Conservation (phyloP, 2,888 invertebrate species). For the Trisateles emortualis region DNA sequence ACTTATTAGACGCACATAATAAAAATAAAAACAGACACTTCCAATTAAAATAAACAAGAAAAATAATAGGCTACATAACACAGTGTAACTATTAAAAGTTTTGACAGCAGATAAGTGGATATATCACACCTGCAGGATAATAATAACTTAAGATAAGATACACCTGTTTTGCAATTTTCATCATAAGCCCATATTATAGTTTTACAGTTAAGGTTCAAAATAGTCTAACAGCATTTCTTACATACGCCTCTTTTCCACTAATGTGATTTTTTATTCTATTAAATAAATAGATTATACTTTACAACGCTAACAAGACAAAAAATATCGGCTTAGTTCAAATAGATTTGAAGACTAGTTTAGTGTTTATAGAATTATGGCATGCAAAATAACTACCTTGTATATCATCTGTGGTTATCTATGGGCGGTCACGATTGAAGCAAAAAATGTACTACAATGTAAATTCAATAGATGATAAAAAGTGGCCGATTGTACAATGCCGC, state of each 20-base stretch:
- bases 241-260: no score
- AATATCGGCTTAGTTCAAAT: constrained; percentile 57
- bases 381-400: constrained; percentile 46
- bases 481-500: constrained; percentile 34
- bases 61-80: constrained; percentile 35
- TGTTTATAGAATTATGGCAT: constrained; percentile 48
- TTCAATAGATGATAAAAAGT: constrained; percentile 54
- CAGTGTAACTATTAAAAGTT: constrained; percentile 35
- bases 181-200: no score
- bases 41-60: constrained; percentile 2
- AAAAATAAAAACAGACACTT: neutral
- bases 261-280: no score
- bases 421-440: constrained; percentile 56
- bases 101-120: constrained; percentile 43
- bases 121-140: no score
- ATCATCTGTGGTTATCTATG: constrained; percentile 41
- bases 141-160: no score
- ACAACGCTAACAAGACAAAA: constrained; percentile 62
- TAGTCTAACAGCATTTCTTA: no score
- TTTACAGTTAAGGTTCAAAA: no score
- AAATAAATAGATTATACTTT: constrained; percentile 23
- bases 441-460: constrained; percentile 61
- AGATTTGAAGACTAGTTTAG: constrained; percentile 41
- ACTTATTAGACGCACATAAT: neutral
- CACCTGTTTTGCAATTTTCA: no score